Base-by-base conservation (phyloP, 2,888 invertebrate genomes). In the Drosophila barbarae region DNA sequence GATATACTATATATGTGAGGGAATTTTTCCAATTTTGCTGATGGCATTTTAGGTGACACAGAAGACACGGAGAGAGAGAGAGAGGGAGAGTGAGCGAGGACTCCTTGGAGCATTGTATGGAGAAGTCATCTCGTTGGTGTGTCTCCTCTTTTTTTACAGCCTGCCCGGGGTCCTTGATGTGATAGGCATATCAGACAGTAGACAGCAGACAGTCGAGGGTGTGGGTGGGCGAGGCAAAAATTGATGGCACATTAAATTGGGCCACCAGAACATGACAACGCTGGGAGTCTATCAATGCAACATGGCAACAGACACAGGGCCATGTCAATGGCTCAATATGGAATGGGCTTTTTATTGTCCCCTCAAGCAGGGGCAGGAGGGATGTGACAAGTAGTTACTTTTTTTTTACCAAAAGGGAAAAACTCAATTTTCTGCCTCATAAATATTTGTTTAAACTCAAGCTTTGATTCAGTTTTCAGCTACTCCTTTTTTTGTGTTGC, bases 221-320 rank as follows among this genome's bases (percentile, higher is more conserved):
- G 28, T 26, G 32, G 58, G 61, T 34, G 34, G n/a, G 13, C 13
- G 36, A 9, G 69, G 53, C 47, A 74, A 79, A 82, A 77, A 79
- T 81, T 80, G 82, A 82, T 80, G 77, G 80, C 69, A 82, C 82
- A 80, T 80, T 82, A 82, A 82, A 80, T 81, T 81, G 79, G 71
- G 61, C 72, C 58, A 68, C 55, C 60, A 53, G 68, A 69, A 67
- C 67, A 72, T 77, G 66, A 64, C 65, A 69, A 65, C 67, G 61
- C 51, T 41, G 47, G 57, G 59, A 73, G 69, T 77, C 63, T 70
- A 75, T 75, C 71, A 68, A 69, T 78, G 75, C 71, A 66, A 69
- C 68, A 71, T 71, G 74, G 61, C 63, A 71, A 67, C 56, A 70
- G 66, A 57, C 69, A 47, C 54, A 49, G 44, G 73, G 42, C 60